phyloP scores from a whole-genome alignment of 2,797 vertebrate species.

The Pseudochirops corinnae region DNA sequence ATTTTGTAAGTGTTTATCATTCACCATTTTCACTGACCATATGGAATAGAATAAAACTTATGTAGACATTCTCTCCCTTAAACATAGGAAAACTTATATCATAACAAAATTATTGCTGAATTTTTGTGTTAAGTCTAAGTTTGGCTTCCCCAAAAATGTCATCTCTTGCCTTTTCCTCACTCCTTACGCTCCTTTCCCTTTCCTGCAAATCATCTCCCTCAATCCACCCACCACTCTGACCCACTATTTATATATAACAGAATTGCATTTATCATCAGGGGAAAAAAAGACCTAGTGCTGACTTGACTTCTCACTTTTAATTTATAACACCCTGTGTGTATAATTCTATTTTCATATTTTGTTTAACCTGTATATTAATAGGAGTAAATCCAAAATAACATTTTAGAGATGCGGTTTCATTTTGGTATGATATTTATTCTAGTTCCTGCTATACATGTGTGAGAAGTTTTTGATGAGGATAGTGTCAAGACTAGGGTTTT shows the following conservation, averaged over 20 bases:
- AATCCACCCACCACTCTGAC: neutral
- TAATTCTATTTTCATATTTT: neutral
- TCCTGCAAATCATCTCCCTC: neutral
- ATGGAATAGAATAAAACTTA: neutral
- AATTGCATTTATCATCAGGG: neutral
- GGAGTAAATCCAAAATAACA: neutral
- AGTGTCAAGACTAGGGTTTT: neutral
- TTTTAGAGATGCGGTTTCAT: neutral
- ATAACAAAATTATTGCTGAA: neutral
- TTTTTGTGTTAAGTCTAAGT: slow-evolving; percentile 4
- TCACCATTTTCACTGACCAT: neutral
- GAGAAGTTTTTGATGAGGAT: neutral
- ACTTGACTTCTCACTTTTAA: neutral
- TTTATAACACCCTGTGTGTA: neutral
- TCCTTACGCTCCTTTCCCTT: neutral
- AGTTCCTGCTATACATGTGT: neutral
- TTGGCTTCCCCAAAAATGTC: neutral
- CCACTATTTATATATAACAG: neutral
- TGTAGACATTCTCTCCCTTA: neutral
- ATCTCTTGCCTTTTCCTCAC: neutral
- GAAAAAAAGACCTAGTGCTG: neutral
- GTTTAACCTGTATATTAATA: neutral
- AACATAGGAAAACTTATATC: neutral
- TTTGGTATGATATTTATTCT: neutral
- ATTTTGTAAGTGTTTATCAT: neutral